phyloP scores from a whole-genome alignment of 2,797 vertebrate species.

The Tolypeutes matacus region DNA sequence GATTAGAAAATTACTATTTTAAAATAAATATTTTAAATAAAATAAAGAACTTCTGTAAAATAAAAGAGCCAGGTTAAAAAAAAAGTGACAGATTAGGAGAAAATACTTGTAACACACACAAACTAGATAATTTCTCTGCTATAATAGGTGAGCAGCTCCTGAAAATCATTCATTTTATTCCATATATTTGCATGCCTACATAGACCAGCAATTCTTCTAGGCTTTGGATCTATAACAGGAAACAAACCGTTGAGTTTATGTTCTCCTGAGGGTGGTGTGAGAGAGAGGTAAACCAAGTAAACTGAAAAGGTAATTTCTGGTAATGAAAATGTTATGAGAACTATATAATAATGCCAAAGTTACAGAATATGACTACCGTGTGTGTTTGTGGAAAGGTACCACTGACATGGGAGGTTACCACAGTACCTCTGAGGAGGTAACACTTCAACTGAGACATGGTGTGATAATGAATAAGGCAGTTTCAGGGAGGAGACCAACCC shows the following conservation, averaged over 20 bases:
- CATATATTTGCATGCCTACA: not conserved
- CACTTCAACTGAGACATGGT: no score
- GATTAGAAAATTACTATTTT: no score
- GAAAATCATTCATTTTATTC: not conserved
- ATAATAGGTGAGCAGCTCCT: not conserved
- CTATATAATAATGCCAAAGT: not conserved
- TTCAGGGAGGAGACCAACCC: no score
- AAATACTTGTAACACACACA: not conserved
- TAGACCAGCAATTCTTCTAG: not conserved
- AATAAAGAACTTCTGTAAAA: no score
- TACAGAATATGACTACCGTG: no score
- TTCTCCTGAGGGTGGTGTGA: not conserved
- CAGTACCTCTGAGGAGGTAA: no score
- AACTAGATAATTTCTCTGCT: not conserved
- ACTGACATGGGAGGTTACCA: no score
- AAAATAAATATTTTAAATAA: no score
- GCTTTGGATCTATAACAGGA: not conserved
- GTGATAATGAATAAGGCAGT: no score
- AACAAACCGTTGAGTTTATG: not conserved
- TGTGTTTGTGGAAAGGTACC: no score
- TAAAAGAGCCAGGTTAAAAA: no score
- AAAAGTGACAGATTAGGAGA: not conserved
- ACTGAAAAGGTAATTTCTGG: slow-evolving; percentile 17
- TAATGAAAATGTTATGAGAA: not conserved
- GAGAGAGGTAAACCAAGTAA: not conserved